A percentile compares a stretch with the other conserved stretches of the same genome.
phyloP scores from a whole-genome alignment of 2,888 invertebrate species.

The Ennomos quercinarius region DNA sequence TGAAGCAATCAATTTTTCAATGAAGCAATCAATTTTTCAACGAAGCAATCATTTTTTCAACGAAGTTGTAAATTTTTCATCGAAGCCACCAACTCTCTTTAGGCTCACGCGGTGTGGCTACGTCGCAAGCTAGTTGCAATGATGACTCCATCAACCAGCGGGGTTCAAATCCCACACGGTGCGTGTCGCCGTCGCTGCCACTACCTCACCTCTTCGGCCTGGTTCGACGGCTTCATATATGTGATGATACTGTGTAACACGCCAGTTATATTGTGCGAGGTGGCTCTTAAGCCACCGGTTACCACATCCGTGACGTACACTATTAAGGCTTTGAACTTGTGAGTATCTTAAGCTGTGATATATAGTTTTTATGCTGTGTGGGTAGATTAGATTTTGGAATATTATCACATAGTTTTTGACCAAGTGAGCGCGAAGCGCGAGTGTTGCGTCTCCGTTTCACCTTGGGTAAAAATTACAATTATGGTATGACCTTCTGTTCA shows the following conservation, averaged over 20 bases:
- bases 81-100: background rate
- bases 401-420: too few species aligned
- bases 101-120: conserved; percentile 75
- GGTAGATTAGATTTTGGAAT: too few species aligned
- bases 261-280: conserved; percentile 74
- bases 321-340: conserved; percentile 74
- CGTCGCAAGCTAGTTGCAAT: conserved; percentile 71
- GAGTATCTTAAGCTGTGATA: conserved; percentile 46
- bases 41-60: too few species aligned
- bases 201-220: conserved; percentile 62
- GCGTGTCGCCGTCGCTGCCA: conserved; percentile 69
- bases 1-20: too few species aligned
- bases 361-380: too few species aligned
- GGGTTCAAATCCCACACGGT: conserved; percentile 63
- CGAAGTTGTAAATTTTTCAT: too few species aligned
- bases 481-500: too few species aligned
- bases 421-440: too few species aligned
- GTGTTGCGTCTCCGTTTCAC: too few species aligned
- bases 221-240: conserved; percentile 79
- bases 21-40: too few species aligned
- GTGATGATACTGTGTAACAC: conserved; percentile 73
- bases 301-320: conserved; percentile 40
- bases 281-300: conserved; percentile 56
- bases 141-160: conserved; percentile 64
- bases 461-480: too few species aligned